phyloP scores from a whole-genome alignment of 2,113 vertebrate genomes.

The Aptenodytes forsteri region DNA sequence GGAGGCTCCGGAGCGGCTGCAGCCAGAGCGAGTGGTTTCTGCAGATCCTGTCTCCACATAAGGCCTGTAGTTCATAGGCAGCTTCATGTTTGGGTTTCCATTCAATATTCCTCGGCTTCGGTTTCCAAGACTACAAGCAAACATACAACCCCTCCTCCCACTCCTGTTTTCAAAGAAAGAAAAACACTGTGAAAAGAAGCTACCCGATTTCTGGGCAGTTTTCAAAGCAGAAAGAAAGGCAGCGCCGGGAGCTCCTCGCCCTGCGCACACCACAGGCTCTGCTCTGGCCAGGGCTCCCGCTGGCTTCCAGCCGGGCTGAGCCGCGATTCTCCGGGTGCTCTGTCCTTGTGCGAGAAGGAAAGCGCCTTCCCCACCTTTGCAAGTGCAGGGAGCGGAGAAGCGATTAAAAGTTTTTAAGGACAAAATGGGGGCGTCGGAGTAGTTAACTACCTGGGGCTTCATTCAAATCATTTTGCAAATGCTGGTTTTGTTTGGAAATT shows the following conservation, averaged over 20 bases:
- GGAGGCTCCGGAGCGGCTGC: neutral
- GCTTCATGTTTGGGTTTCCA: conserved; percentile 43
- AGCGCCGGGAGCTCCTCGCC: neutral
- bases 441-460: neutral
- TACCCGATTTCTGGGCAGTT: neutral
- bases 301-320: neutral
- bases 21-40: neutral
- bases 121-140: conserved; percentile 56
- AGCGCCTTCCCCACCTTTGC: neutral
- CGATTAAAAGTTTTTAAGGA: neutral
- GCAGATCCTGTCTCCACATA: neutral
- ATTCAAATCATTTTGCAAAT: neutral
- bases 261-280: accelerated
- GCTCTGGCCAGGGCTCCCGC: neutral
- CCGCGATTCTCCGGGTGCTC: accelerated
- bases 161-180: conserved; percentile 52
- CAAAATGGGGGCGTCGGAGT: neutral
- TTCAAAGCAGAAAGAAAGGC: neutral
- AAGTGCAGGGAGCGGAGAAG: accelerated
- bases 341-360: accelerated
- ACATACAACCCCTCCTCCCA: conserved; percentile 44
- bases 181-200: conserved; percentile 44
- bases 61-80: neutral
- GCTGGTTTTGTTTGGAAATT: neutral
- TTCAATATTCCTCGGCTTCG: conserved; percentile 17